Conservation (phyloP, 2,888 invertebrate genomes). For the Sarcophaga variegata region DNA sequence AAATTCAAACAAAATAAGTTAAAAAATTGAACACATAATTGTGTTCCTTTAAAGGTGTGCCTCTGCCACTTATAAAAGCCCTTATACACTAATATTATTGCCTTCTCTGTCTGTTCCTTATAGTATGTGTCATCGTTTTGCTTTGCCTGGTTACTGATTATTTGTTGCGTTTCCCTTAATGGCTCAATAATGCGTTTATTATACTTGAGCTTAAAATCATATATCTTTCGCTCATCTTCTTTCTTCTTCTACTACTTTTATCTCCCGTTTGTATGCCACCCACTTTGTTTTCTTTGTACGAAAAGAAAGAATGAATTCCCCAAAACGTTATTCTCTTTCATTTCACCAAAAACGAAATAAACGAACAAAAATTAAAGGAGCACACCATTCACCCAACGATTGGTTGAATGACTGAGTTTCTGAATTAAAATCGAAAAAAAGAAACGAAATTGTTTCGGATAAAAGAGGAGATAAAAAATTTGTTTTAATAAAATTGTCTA, state of each 20-base stretch:
- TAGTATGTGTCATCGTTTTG: neutral
- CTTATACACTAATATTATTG: neutral
- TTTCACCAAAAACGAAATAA: slow-evolving; percentile 13
- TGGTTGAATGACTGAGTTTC: neutral
- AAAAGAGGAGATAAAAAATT: slow-evolving; percentile 37
- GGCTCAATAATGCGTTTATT: slow-evolving; percentile 69
- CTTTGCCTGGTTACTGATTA: slow-evolving; percentile 57
- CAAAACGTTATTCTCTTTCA: slow-evolving; percentile 55
- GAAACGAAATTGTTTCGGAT: slow-evolving; percentile 11
- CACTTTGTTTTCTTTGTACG: neutral
- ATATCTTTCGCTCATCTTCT: slow-evolving; percentile 42
- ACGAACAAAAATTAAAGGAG: neutral
- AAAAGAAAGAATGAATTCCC: slow-evolving; percentile 21
- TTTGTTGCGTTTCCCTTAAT: slow-evolving; percentile 68
- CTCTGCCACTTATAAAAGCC: neutral
- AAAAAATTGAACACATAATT: too few relatives aligned
- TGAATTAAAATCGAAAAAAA: neutral
- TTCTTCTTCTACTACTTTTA: neutral
- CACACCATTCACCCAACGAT: neutral
- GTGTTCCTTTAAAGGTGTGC: neutral
- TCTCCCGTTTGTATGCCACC: neutral
- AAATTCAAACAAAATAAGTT: too few relatives aligned
- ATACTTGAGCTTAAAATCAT: slow-evolving; percentile 62
- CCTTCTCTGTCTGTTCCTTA: neutral
- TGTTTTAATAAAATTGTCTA: slow-evolving; percentile 65